Conservation (phyloP, 2,113 vertebrate species). For the Rhegmatorhina hoffmannsi region DNA sequence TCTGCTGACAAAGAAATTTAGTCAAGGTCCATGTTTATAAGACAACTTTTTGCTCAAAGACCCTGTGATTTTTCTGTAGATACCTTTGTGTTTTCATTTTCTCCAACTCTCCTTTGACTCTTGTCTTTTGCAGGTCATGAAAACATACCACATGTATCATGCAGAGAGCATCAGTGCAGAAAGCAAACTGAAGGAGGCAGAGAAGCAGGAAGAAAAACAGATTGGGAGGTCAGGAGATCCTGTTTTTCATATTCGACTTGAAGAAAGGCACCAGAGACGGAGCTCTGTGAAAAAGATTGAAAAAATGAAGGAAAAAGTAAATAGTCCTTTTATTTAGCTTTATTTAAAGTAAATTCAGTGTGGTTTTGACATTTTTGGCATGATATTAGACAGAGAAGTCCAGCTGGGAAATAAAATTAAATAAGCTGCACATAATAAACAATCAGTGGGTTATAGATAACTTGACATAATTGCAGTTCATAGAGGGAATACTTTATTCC, state of each 20-base stretch:
- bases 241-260: slow-evolving; percentile 89
- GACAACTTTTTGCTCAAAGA: not conserved
- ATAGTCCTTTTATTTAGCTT: slow-evolving; percentile 6
- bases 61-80: not conserved
- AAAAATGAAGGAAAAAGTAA: slow-evolving; percentile 99
- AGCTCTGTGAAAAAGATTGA: slow-evolving; percentile 99
- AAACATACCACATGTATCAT: slow-evolving; percentile 99
- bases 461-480: slow-evolving; percentile 2
- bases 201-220: slow-evolving; percentile 98
- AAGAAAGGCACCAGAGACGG: slow-evolving; percentile 90
- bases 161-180: slow-evolving; percentile 96
- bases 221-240: slow-evolving; percentile 88
- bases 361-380: not conserved
- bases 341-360: not conserved
- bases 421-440: not conserved
- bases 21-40: not conserved
- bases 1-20: not conserved
- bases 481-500: not conserved
- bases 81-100: slow-evolving; percentile 3
- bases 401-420: not conserved
- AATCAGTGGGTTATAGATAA: not conserved
- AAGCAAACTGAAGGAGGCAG: slow-evolving; percentile 96
- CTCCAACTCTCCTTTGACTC: slow-evolving; percentile 6
- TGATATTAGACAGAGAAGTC: not conserved
- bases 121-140: slow-evolving; percentile 89